Conservation (phyloP, 1,140 invertebrate genomes). For the Nasonia giraulti region DNA sequence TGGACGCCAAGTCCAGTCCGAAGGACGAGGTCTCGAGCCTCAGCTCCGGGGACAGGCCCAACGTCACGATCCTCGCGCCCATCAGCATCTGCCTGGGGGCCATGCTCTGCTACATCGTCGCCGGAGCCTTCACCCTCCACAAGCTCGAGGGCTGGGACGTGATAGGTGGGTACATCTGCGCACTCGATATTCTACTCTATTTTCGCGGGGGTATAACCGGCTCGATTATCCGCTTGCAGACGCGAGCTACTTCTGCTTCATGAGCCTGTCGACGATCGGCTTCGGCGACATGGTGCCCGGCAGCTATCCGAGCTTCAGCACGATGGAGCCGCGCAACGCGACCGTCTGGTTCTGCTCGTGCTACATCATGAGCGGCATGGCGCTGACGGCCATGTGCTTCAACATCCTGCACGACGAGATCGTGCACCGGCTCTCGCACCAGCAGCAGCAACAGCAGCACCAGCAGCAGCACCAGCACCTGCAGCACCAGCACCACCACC, state of each 20-base stretch:
- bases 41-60: slow-evolving; percentile 76
- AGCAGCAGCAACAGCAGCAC: slow-evolving; percentile 66
- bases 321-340: slow-evolving; percentile 78
- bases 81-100: slow-evolving; percentile 84
- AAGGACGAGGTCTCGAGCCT: slow-evolving; percentile 72
- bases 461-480: neutral
- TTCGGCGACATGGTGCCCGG: slow-evolving; percentile 93
- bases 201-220: neutral
- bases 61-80: slow-evolving; percentile 84
- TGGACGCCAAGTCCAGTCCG: slow-evolving; percentile 82
- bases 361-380: slow-evolving; percentile 96
- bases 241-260: slow-evolving; percentile 96
- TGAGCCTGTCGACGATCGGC: slow-evolving; percentile 93
- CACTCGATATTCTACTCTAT: neutral
- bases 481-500: neutral
- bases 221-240: slow-evolving; percentile 72
- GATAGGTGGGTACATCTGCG: slow-evolving; percentile 69
- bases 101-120: slow-evolving; percentile 89
- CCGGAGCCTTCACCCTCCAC: slow-evolving; percentile 91
- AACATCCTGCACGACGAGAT: slow-evolving; percentile 97
- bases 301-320: slow-evolving; percentile 76
- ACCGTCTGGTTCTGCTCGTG: slow-evolving; percentile 94
- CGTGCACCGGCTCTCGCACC: slow-evolving; percentile 84
- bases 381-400: slow-evolving; percentile 98
- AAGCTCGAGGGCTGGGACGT: slow-evolving; percentile 91